Base-by-base conservation (phyloP, 2,113 vertebrate genomes). In the Lophura nycthemera region DNA sequence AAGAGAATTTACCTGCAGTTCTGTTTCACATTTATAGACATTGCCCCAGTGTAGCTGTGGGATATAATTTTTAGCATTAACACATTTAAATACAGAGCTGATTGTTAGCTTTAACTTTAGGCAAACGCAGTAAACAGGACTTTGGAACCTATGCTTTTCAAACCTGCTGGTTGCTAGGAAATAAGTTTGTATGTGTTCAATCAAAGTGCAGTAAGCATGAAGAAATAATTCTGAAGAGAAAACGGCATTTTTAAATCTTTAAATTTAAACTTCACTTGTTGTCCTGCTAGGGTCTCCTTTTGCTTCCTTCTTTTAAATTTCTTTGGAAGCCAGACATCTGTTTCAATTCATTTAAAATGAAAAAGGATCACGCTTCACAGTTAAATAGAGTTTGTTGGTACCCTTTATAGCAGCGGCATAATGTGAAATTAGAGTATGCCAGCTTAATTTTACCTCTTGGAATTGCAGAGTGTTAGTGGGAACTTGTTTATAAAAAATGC, bases 31-130 rank as follows among this genome's bases (percentile, higher is more conserved):
- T 97, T 98, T 98, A 97, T 97, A 98, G 96, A 97, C 94, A 95
- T 96, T 97, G 96, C 98, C 97, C 97, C 93, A 71, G 87, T 97
- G 94, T 97, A 97, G 98, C 98, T 98, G 97, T 97, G 97, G 97
- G 98, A 98, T 98, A 98, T 97, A 97, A 96, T 97, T 99, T 98
- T 98, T 97, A 98, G 95, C 96, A 97, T 96, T 98, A 98, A 98
- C 97, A 98, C 98, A 98, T 99, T 99, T 98, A 98, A 99, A 99
- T 98, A 98, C 98, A 98, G 97, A 98, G 97, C 98, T 98, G 97
- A 98, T 98, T 97, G 97, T 97, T 97, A 98, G 98, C 96, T 98
- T 97, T 98, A 98, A 98, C 98, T 98, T 96, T 93, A 96, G 96
- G 96, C 95, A 96, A 94, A 96, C 75, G 76, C 82, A 96, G 78